phyloP scores from a whole-genome alignment of 1,140 invertebrate genomes.

The Conus ventricosus region DNA sequence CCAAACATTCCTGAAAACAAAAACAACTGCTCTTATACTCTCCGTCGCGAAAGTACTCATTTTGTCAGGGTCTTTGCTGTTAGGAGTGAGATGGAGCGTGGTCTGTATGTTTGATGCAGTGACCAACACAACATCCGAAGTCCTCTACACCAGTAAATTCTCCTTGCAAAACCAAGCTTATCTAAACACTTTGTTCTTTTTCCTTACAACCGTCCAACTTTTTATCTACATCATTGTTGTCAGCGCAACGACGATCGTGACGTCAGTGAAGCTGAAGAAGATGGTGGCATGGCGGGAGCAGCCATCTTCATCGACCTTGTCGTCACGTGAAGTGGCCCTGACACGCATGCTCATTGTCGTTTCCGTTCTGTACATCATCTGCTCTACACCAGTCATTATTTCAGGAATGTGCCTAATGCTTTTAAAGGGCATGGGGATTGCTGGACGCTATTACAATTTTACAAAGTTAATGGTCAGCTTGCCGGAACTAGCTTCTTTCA shows the following conservation, averaged over 20 bases:
- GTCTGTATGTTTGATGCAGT: background rate
- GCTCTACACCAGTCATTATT: background rate
- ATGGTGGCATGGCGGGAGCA: slow-evolving; percentile 8
- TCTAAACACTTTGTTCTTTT: background rate
- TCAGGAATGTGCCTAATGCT: background rate
- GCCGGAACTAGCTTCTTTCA: background rate
- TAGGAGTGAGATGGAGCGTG: background rate
- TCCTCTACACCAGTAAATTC: slow-evolving; percentile 1
- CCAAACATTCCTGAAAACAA: slow-evolving; percentile 6
- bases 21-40: background rate
- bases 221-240: background rate
- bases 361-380: slow-evolving; percentile 7
- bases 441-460: background rate
- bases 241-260: background rate
- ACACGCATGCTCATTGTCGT: slow-evolving; percentile 4
- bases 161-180: background rate
- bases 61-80: background rate
- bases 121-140: background rate
- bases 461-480: background rate
- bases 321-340: background rate
- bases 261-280: slow-evolving; percentile 12
- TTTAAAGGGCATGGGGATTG: background rate
- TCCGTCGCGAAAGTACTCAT: background rate
- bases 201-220: background rate
- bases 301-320: background rate